These are phyloP conservation scores for Tortrix viridana DNA, from an alignment of 2,888 invertebrate genomes.

Conservation along the genomic window DNA sequence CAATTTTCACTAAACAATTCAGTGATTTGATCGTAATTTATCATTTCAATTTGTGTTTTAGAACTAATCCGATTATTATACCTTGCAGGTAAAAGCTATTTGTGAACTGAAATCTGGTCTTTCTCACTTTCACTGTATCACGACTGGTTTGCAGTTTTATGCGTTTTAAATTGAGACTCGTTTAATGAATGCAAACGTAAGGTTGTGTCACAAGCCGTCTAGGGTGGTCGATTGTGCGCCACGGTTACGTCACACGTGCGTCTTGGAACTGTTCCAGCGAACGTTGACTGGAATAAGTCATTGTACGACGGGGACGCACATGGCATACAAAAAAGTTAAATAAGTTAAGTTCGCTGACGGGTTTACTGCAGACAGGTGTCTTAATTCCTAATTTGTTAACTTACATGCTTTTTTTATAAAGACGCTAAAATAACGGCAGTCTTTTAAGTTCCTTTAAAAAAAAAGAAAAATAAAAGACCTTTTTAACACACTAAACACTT, in stretches of 20 bases:
- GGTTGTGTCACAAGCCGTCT: neutral
- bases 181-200: neutral
- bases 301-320: slow-evolving; percentile 7
- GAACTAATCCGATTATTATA: neutral
- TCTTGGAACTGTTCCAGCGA: slow-evolving; percentile 25
- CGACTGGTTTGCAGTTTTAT: slow-evolving; percentile 27
- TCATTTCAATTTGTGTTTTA: neutral
- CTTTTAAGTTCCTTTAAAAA: too few species aligned
- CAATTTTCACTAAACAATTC: neutral
- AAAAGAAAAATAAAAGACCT: too few species aligned
- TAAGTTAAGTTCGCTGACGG: too few species aligned
- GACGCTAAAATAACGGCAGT: too few species aligned
- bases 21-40: neutral
- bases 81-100: slow-evolving; percentile 30
- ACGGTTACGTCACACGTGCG: slow-evolving; percentile 18
- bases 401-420: too few species aligned
- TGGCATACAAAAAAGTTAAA: neutral
- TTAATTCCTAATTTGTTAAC: too few species aligned
- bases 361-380: too few species aligned
- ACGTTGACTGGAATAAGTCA: slow-evolving; percentile 18
- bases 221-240: neutral
- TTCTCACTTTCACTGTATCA: slow-evolving; percentile 45
- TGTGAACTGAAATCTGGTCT: slow-evolving; percentile 45
- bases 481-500: too few species aligned
- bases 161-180: slow-evolving; percentile 15